Evolutionary conservation across 1,140 invertebrate genomes (phyloP), one percentile per base, ranked within the genome.

Genomic region (Pseudomyrmex concolor): DNA sequence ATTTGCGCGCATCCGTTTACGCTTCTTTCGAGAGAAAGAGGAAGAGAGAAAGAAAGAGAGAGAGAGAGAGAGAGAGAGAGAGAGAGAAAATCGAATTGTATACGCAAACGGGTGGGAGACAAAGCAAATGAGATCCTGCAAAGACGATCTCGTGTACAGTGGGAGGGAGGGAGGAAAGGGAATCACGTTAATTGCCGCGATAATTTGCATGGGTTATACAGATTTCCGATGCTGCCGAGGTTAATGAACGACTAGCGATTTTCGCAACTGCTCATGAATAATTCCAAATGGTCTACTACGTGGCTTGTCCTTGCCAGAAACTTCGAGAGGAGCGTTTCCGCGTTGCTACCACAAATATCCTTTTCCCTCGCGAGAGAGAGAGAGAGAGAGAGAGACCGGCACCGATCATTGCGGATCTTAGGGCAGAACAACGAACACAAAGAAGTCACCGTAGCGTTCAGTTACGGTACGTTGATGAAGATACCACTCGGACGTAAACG

Each of bases 201-300:
- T 77, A 63, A 80, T 62, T 86, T 64, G 19, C 64, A 19, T 68
- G 54, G 43, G 19, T 71, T 59, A 34, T 43, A 50, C 15, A 71
- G 54, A 80, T 71, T 80, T 71, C 54, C 43, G 19, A 12, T 17
- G 19, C 48, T 80, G 60, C 22, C 12, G 45, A 51, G 22, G 43
- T 43, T 73, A 85, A 86, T 85, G 78, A 82, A 82, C 76, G 77
- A 85, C 64, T 63, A 81, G 78, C 50, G 68, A 85, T 74, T 86
- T 86, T 86, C 70, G 57, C 76, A 34, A 84, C 62, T 74, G 68
- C 55, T 82, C 85, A 85, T 86, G 85, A 86, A 86, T 85, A 86
- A 85, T 85, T 85, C 70, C 64, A 63, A 34, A 34, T 72, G 19
- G 13, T 68, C 50, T 67, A 34, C 57, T 64, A 71, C 57, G 50